phyloP scores from a whole-genome alignment of 2,888 invertebrate species.

The Tipula unca region DNA sequence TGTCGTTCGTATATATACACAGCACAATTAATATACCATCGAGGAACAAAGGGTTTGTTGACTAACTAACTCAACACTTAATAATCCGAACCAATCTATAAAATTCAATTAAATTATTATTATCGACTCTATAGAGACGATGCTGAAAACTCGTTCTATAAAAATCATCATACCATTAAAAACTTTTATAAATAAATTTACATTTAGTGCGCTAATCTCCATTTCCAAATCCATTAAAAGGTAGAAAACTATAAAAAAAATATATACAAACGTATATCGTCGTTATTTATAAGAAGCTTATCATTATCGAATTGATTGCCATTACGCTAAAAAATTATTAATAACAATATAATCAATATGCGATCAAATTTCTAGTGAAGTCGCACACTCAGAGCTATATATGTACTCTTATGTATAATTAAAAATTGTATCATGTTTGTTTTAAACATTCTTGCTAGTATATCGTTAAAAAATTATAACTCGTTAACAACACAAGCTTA shows the following conservation, averaged over 20 bases:
- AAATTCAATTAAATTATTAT: neutral
- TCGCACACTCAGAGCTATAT: neutral
- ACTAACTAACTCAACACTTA: neutral
- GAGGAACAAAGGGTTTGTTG: neutral
- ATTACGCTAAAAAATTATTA: neutral
- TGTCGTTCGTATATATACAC: no score
- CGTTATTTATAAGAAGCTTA: neutral
- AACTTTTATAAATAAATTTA: neutral
- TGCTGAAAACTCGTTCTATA: neutral
- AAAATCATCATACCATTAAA: neutral
- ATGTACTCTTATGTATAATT: neutral
- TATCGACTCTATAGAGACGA: no score
- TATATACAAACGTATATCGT: neutral
- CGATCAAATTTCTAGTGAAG: neutral
- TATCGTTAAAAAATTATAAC: neutral
- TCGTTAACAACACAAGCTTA: neutral
- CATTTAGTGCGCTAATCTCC: neutral
- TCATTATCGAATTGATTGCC: neutral
- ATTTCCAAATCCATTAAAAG: neutral
- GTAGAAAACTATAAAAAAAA: neutral
- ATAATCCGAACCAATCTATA: neutral
- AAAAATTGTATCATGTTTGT: neutral
- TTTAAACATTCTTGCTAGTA: neutral
- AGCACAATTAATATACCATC: no score
- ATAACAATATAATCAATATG: neutral